Evolutionary conservation across 2,113 vertebrate species (phyloP).

Genomic region (Sigmodon hispidus): DNA sequence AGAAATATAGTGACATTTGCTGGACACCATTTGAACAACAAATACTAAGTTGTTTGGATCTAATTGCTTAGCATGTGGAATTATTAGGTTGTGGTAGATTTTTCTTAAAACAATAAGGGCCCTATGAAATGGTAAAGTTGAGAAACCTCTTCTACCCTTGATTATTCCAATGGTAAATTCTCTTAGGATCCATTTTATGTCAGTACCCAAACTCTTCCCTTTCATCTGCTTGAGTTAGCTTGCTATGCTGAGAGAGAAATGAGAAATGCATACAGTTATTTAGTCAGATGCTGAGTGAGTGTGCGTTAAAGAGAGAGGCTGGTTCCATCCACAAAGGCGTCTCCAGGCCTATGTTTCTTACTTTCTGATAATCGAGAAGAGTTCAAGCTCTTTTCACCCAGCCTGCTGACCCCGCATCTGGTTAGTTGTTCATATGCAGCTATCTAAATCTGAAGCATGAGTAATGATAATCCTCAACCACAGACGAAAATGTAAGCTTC

Average conservation of each 20-base stretch:
- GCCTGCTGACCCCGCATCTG: background rate
- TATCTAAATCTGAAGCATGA: slow-evolving; percentile 34
- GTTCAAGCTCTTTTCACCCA: background rate
- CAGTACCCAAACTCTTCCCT: slow-evolving; percentile 23
- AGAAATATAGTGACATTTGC: slow-evolving; percentile 63
- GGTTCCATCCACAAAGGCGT: background rate
- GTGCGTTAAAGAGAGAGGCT: background rate
- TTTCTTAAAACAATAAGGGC: slow-evolving; percentile 38
- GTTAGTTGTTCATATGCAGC: slow-evolving; percentile 18
- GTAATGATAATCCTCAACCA: slow-evolving; percentile 20
- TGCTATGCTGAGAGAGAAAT: slow-evolving; percentile 34
- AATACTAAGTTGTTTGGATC: background rate
- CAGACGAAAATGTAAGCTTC: background rate
- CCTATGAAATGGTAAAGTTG: background rate
- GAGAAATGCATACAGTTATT: background rate
- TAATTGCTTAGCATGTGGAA: background rate
- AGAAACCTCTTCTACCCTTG: background rate
- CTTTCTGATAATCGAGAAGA: background rate
- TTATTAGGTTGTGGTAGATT: background rate
- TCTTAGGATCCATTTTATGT: background rate
- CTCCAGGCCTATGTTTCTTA: background rate
- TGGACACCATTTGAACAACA: slow-evolving; percentile 55
- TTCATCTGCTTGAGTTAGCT: slow-evolving; percentile 21
- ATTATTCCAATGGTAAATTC: background rate
- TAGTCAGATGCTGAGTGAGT: background rate